Evolutionary conservation across 2,888 invertebrate species (phyloP).

Genomic region (Prosopocoilus inquinatus): DNA sequence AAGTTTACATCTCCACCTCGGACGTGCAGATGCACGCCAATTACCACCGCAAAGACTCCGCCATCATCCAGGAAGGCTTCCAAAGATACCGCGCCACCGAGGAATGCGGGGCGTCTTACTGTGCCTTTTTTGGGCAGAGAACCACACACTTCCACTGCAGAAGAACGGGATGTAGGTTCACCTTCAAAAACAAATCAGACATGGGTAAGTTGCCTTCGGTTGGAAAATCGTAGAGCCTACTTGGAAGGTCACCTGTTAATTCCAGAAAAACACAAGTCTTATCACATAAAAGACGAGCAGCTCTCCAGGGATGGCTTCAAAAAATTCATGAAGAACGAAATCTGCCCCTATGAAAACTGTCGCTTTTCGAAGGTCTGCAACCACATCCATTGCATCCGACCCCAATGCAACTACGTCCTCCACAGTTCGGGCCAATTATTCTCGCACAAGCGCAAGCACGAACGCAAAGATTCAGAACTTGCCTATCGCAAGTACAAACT

Average conservation of each 20-base stretch:
- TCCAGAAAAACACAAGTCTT: slow-evolving; percentile 93
- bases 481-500: slow-evolving; percentile 77
- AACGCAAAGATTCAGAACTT: slow-evolving; percentile 88
- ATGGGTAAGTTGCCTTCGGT: slow-evolving; percentile 76
- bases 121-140: slow-evolving; percentile 89
- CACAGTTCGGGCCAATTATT: slow-evolving; percentile 96
- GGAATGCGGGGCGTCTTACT: slow-evolving; percentile 88
- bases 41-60: slow-evolving; percentile 96
- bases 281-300: slow-evolving; percentile 97
- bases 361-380: slow-evolving; percentile 93
- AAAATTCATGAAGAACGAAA: slow-evolving; percentile 97
- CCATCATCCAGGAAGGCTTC: slow-evolving; percentile 97
- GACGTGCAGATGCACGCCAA: slow-evolving; percentile 99
- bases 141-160: slow-evolving; percentile 98
- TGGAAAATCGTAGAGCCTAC: neutral
- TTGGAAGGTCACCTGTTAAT: neutral
- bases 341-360: slow-evolving; percentile 88
- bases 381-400: slow-evolving; percentile 97
- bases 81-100: slow-evolving; percentile 95
- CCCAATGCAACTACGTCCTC: slow-evolving; percentile 92
- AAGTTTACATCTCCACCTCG: slow-evolving; percentile 97
- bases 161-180: slow-evolving; percentile 85
- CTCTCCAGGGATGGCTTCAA: slow-evolving; percentile 95
- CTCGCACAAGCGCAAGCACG: slow-evolving; percentile 97
- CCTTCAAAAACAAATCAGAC: slow-evolving; percentile 98